Percentiles rank a stretch among this genome's conserved stretches.
Evolutionary conservation across 2,113 vertebrate genomes (phyloP).

Genomic region (Motacilla alba): DNA sequence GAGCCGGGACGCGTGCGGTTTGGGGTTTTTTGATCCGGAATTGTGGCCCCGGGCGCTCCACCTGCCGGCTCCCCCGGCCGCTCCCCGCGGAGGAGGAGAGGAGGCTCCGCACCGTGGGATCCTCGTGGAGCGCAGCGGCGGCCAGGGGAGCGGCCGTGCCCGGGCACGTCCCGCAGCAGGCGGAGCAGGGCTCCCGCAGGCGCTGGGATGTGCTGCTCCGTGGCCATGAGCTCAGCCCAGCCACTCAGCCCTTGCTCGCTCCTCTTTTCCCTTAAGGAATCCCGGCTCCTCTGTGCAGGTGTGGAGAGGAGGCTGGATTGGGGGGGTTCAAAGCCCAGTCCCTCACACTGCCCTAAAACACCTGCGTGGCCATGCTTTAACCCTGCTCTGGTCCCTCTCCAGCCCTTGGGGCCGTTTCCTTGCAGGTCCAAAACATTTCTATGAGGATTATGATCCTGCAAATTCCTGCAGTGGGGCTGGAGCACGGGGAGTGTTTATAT

Average conservation of each 20-base stretch:
- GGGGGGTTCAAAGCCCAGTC: not conserved
- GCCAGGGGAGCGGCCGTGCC: conserved; percentile 6
- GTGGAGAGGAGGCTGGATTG: not conserved
- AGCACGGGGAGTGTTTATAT: not conserved
- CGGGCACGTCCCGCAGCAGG: conserved; percentile 23
- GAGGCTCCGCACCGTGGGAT: not conserved
- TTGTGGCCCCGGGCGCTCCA: not conserved
- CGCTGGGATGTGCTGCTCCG: not conserved
- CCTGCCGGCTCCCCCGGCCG: not conserved
- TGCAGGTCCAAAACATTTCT: not conserved
- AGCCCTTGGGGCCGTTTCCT: not conserved
- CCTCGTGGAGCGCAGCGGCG: not conserved
- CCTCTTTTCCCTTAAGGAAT: not conserved
- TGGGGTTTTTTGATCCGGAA: not conserved
- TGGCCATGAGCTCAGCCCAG: not conserved
- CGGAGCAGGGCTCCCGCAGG: not conserved
- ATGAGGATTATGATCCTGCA: not conserved
- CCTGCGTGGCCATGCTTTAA: fast-evolving
- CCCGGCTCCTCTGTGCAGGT: fast-evolving
- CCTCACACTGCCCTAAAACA: not conserved
- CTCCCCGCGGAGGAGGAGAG: not conserved
- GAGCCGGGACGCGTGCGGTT: conserved; percentile 8
- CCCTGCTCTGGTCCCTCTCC: not conserved
- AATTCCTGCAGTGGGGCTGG: not conserved
- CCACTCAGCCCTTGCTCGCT: fast-evolving